Evolutionary conservation across 2,797 vertebrate species (phyloP).

Genomic region (Brotula barbata): DNA sequence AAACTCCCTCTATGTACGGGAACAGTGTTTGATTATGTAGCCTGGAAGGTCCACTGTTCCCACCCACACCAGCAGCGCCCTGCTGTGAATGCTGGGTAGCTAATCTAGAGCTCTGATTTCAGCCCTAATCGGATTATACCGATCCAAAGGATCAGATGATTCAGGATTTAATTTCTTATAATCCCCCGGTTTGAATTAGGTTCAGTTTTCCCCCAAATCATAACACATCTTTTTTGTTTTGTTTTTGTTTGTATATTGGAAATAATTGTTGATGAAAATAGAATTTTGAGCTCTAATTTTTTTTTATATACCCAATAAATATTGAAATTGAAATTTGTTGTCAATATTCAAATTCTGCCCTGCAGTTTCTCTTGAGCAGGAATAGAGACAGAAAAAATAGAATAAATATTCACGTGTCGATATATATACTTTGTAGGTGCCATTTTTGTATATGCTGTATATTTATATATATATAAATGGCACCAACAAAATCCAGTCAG

Average conservation of each 20-base stretch:
- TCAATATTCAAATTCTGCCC: neutral
- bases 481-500: too few species aligned
- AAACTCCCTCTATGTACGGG: neutral
- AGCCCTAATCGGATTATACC: constrained; percentile 45
- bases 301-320: neutral
- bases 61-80: constrained; percentile 37
- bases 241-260: neutral
- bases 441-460: too few species aligned
- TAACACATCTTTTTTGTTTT: neutral
- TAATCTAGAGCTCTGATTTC: constrained; percentile 48
- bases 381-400: too few species aligned
- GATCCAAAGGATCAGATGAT: constrained; percentile 41
- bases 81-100: constrained; percentile 35
- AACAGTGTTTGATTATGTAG: neutral
- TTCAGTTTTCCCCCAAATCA: constrained; percentile 31
- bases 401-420: too few species aligned
- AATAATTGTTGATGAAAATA: neutral
- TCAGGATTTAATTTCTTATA: constrained; percentile 24
- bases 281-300: constrained; percentile 4
- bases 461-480: too few species aligned
- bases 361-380: too few species aligned
- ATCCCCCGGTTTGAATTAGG: constrained; percentile 35
- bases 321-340: neutral
- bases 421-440: too few species aligned
- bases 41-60: constrained; percentile 22